These are phyloP conservation scores for Paralichthys olivaceus DNA, from an alignment of 2,113 vertebrate species.

Conservation along the genomic window DNA sequence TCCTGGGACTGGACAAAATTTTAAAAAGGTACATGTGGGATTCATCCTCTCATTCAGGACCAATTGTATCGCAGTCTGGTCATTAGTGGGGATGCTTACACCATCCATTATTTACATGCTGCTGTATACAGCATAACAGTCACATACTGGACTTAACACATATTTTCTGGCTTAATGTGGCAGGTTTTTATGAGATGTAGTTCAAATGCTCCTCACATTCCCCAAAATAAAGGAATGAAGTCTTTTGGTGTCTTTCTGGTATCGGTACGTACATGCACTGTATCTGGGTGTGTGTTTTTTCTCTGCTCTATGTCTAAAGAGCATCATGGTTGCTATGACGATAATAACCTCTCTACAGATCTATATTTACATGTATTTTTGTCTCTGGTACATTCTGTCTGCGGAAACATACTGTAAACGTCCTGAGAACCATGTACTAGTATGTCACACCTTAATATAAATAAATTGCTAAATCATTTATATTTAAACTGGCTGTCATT, in stretches of 20 bases:
- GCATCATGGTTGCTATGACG: neutral
- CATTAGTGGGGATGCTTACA: neutral
- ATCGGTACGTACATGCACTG: too few species aligned
- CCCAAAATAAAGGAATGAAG: conserved; percentile 24
- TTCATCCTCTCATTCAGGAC: conserved; percentile 14
- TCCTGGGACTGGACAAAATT: neutral
- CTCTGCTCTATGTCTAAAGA: neutral
- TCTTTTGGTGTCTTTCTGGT: neutral
- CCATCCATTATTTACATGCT: neutral
- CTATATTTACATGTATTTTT: neutral
- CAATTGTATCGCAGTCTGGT: too few species aligned
- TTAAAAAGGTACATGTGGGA: neutral
- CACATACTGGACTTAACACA: too few species aligned
- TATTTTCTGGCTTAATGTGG: too few species aligned
- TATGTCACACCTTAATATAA: neutral
- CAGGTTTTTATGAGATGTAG: too few species aligned
- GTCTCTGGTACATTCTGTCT: neutral
- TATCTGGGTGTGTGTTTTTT: too few species aligned
- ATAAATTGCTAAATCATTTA: neutral
- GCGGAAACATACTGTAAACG: neutral
- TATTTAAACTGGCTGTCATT: neutral
- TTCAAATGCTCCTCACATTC: neutral
- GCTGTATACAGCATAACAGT: neutral
- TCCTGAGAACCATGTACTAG: neutral
- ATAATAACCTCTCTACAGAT: neutral